phyloP scores from a whole-genome alignment of 2,888 invertebrate genomes.

The Ectemnius continuus region DNA sequence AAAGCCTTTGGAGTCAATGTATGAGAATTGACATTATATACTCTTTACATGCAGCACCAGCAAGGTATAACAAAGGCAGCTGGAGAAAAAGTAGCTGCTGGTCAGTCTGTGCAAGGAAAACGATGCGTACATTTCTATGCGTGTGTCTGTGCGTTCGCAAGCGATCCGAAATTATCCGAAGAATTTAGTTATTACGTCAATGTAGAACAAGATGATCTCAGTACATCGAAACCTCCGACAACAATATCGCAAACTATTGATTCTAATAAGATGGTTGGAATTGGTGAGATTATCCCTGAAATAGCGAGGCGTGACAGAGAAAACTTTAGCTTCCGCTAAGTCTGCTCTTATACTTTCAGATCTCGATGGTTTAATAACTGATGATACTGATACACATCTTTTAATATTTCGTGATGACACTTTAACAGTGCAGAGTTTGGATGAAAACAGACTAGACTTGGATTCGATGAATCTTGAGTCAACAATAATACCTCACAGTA shows the following conservation, averaged over 20 bases:
- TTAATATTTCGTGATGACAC: slow-evolving; percentile 73
- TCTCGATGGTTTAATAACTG: slow-evolving; percentile 68
- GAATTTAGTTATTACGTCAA: slow-evolving; percentile 83
- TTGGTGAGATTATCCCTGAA: slow-evolving; percentile 62
- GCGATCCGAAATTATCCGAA: slow-evolving; percentile 81
- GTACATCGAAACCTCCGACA: slow-evolving; percentile 62
- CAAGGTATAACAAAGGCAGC: slow-evolving; percentile 59
- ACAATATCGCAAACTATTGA: slow-evolving; percentile 63
- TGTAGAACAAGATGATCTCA: slow-evolving; percentile 76
- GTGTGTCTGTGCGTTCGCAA: slow-evolving; percentile 85
- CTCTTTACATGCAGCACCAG: too few relatives aligned
- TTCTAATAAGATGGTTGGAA: slow-evolving; percentile 70
- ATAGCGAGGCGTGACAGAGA: too few relatives aligned
- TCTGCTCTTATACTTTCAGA: slow-evolving; percentile 55
- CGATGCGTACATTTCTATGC: slow-evolving; percentile 86
- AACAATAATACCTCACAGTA: slow-evolving; percentile 66
- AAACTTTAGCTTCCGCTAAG: too few relatives aligned
- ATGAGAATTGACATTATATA: too few relatives aligned
- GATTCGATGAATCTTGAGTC: slow-evolving; percentile 71
- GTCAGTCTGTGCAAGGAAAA: slow-evolving; percentile 61
- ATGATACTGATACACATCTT: slow-evolving; percentile 71
- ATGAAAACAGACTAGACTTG: slow-evolving; percentile 69
- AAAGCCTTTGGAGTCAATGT: too few relatives aligned
- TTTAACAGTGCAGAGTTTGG: slow-evolving; percentile 69
- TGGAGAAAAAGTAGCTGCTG: slow-evolving; percentile 64